Conservation (phyloP, 2,113 vertebrate species). For the Neotoma lepida region DNA sequence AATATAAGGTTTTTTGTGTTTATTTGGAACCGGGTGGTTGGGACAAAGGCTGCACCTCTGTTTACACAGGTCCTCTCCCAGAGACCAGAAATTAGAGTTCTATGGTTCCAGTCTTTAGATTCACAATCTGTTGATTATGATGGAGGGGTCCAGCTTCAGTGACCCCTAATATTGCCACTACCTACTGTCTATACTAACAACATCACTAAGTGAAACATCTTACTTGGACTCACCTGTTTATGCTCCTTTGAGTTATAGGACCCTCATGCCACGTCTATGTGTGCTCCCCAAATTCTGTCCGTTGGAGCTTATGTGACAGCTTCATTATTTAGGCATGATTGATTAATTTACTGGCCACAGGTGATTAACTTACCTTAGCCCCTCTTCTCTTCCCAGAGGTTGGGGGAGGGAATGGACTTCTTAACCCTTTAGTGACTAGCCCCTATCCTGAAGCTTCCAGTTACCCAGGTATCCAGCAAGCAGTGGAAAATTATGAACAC, state of each 20-base stretch:
- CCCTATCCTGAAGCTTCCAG: neutral
- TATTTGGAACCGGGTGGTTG: no score
- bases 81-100: neutral
- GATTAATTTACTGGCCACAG: neutral
- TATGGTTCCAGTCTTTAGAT: neutral
- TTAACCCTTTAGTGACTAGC: neutral
- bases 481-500: neutral
- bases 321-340: neutral
- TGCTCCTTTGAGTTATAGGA: no score
- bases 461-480: neutral
- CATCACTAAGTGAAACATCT: neutral
- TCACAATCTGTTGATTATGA: neutral
- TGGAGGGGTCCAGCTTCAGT: neutral
- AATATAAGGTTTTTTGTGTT: no score
- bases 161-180: neutral
- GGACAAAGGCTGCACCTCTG: no score
- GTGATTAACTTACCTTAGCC: neutral
- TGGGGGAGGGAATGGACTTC: neutral
- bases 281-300: neutral
- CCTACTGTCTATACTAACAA: neutral
- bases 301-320: neutral
- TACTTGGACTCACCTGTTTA: neutral
- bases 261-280: neutral
- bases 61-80: neutral
- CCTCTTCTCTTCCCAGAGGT: neutral